Conservation (phyloP, 1,140 invertebrate species). For the Cherax destructor region DNA sequence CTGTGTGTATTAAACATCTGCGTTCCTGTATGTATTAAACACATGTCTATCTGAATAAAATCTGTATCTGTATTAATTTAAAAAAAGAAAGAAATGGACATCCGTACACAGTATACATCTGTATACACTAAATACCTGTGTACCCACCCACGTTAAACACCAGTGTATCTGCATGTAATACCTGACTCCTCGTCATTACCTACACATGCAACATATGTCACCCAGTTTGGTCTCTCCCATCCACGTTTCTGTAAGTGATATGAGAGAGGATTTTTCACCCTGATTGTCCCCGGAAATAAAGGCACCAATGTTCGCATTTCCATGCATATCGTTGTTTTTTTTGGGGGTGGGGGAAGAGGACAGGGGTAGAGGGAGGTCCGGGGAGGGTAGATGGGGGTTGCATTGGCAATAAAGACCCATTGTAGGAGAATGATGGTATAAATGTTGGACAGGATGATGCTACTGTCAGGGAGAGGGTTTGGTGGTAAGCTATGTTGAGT, state of each 20-base stretch:
- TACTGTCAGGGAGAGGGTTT: constrained; percentile 13
- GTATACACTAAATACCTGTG: no score
- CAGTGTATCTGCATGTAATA: no score
- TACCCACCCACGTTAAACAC: no score
- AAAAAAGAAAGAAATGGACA: no score
- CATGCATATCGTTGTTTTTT: constrained; percentile 44
- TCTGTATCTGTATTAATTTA: no score
- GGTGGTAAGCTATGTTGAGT: background rate
- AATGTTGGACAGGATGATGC: constrained; percentile 38
- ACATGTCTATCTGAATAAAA: no score
- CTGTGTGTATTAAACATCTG: no score
- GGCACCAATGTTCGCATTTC: constrained; percentile 37
- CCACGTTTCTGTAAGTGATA: constrained; percentile 21
- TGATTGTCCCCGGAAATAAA: constrained; percentile 51
- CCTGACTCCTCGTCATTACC: no score
- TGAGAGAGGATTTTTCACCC: constrained; percentile 38
- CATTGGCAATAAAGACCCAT: constrained; percentile 49
- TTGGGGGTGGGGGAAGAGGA: background rate
- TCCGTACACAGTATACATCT: no score
- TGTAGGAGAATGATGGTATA: constrained; percentile 49
- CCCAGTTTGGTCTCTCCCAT: background rate
- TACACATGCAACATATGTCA: no score
- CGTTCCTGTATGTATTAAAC: no score
- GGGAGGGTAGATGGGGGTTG: background rate
- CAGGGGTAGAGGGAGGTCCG: background rate